Evolutionary conservation across 2,797 vertebrate genomes (phyloP), one percentile per base, ranked within the genome.

Genomic region (Melanotaenia maccullochi): DNA sequence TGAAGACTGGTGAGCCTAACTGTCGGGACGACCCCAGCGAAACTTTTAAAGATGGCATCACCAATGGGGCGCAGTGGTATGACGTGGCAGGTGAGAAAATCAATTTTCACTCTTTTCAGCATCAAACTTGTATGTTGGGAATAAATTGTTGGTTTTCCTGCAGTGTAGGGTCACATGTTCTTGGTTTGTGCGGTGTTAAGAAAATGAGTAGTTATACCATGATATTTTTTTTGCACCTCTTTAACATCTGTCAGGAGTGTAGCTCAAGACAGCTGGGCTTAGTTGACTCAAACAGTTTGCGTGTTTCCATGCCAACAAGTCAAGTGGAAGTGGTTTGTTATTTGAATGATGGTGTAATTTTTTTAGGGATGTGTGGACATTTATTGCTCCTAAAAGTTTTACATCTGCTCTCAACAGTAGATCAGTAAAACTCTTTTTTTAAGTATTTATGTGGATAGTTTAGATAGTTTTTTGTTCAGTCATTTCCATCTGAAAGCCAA

Each of bases 31-130:
- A 88, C 16, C 73, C 73, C 12, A 40, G 60, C 0, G 97, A 99
- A 89, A 95, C 86, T 1, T 99, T 99, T 84, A 62, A 92, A 58
- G 95, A 96, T n/a, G 98, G 98, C 28, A 97, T 99, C 89, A 97
- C 96, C 3, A 99, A 99, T 0, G 98, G 98, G 5, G 98, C 98
- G 0, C 52, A 93, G 69, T 99, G 98, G 98, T 99, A 99, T 3
- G 98, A 99, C 0, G 96, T 99, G 0, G 52, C 95, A 86, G 97
- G 98, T 99, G 94, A 88, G 95, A 63, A 22, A 20, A 54, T 14
- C 20, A 0, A 9, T 65, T 54, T 42, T 38, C 2, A 3, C 35
- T 47, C 5, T 68, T 58, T 54, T 49, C 16, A 57, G 36, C 18
- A 30, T 9, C 0, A 20, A 0, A 1, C 36, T 54, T 12, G 18